Evolutionary conservation across 2,113 vertebrate species (phyloP).

Genomic region (Vombatus ursinus): DNA sequence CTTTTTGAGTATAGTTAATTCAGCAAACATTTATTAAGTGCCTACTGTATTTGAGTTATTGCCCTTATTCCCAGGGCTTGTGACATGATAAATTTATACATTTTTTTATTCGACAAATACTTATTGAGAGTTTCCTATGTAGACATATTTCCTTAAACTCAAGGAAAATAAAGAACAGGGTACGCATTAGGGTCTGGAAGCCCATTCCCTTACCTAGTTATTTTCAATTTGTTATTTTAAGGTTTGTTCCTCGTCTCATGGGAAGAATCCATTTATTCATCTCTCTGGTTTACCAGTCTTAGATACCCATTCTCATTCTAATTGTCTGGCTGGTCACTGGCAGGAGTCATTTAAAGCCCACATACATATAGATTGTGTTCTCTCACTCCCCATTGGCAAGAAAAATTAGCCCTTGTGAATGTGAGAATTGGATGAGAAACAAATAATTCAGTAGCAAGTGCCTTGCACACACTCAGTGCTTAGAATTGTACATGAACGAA

Average conservation of each 20-base stretch:
- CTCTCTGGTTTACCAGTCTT: slow-evolving; percentile 22
- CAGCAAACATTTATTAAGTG: background rate
- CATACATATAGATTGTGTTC: background rate
- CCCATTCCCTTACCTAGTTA: background rate
- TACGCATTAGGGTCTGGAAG: background rate
- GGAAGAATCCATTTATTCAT: slow-evolving; percentile 12
- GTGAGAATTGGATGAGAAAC: background rate
- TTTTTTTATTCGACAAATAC: background rate
- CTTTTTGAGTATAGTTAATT: background rate
- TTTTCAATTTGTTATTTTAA: background rate
- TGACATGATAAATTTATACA: background rate
- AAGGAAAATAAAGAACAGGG: background rate
- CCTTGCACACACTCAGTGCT: background rate
- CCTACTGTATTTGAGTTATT: background rate
- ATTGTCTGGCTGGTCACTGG: background rate
- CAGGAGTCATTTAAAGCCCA: slow-evolving; percentile 9
- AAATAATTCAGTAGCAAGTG: slow-evolving; percentile 8
- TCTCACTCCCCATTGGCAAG: background rate
- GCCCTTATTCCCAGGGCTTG: background rate
- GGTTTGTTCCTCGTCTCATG: background rate
- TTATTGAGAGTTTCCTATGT: background rate
- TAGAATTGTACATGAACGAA: background rate
- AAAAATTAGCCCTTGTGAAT: background rate
- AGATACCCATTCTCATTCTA: background rate
- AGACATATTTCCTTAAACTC: background rate